These are phyloP conservation scores for Noctua janthe DNA, from an alignment of 2,888 invertebrate species.

Conservation along the genomic window DNA sequence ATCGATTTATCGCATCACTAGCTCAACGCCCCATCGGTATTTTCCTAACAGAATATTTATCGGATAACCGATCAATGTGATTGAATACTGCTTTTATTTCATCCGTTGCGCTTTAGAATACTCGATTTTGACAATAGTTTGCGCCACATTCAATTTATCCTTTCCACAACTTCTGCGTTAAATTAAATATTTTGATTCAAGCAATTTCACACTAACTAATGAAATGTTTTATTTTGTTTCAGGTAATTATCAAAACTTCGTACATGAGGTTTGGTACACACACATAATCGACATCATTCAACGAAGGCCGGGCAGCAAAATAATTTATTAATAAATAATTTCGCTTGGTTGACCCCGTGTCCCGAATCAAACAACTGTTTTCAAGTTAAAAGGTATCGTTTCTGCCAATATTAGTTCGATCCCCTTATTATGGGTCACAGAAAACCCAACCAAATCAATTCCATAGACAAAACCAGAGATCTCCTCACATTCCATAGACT, in stretches of 20 bases:
- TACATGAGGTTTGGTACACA: not conserved
- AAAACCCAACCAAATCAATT: conserved; percentile 6
- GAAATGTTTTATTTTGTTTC: conserved; percentile 61
- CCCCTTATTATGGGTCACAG: not conserved
- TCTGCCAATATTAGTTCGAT: not conserved
- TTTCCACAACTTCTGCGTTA: not conserved
- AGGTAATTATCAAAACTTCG: conserved; percentile 63
- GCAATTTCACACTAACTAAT: conserved; percentile 3
- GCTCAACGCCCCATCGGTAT: conserved; percentile 67
- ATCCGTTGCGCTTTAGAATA: conserved; percentile 40
- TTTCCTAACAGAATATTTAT: conserved; percentile 74
- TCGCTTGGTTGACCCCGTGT: not conserved
- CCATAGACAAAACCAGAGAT: not conserved
- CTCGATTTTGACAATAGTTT: not conserved
- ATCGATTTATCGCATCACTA: conserved; percentile 75
- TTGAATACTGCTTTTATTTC: conserved; percentile 65
- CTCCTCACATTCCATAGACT: conserved; percentile 1
- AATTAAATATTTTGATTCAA: not conserved
- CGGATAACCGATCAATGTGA: conserved; percentile 61
- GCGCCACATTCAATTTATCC: not conserved
- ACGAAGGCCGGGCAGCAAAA: not conserved
- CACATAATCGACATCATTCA: not conserved
- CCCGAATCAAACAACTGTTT: not conserved
- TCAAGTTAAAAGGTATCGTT: conserved; percentile 1
- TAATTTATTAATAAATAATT: not conserved